Conservation (phyloP, 2,888 invertebrate species). For the Anticlea derivata region DNA sequence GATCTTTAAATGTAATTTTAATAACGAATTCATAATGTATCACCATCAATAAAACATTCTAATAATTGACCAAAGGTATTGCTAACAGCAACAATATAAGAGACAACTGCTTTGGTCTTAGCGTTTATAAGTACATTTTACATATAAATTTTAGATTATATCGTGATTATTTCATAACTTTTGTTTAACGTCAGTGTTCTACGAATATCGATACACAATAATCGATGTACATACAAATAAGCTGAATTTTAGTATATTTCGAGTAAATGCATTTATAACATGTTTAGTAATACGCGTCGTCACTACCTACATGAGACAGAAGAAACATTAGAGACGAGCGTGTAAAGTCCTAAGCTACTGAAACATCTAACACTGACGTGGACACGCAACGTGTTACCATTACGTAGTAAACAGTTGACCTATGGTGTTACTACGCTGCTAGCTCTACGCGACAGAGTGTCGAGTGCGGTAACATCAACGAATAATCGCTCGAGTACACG, state of each 20-base stretch:
- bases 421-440: constrained; percentile 58
- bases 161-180: constrained; percentile 54
- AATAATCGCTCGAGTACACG: constrained; percentile 51
- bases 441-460: constrained; percentile 65
- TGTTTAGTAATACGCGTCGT: constrained; percentile 46
- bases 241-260: constrained; percentile 60
- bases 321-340: constrained; percentile 46
- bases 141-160: constrained; percentile 58
- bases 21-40: constrained; percentile 67
- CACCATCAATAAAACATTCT: constrained; percentile 72
- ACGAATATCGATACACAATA: constrained; percentile 52
- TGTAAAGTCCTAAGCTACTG: constrained; percentile 59
- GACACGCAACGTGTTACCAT: constrained; percentile 49
- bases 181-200: constrained; percentile 48
- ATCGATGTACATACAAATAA: constrained; percentile 63
- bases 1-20: constrained; percentile 58
- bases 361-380: constrained; percentile 74
- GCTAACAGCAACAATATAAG: constrained; percentile 74
- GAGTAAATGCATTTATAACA: constrained; percentile 61
- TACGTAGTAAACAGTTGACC: constrained; percentile 2
- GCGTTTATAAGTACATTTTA: constrained; percentile 72
- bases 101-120: constrained; percentile 76
- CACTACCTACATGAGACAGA: constrained; percentile 55
- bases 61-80: constrained; percentile 83
- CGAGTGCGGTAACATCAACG: constrained; percentile 68